These are phyloP conservation scores for Aplocera efformata DNA, from an alignment of 2,888 invertebrate genomes.

Conservation along the genomic window DNA sequence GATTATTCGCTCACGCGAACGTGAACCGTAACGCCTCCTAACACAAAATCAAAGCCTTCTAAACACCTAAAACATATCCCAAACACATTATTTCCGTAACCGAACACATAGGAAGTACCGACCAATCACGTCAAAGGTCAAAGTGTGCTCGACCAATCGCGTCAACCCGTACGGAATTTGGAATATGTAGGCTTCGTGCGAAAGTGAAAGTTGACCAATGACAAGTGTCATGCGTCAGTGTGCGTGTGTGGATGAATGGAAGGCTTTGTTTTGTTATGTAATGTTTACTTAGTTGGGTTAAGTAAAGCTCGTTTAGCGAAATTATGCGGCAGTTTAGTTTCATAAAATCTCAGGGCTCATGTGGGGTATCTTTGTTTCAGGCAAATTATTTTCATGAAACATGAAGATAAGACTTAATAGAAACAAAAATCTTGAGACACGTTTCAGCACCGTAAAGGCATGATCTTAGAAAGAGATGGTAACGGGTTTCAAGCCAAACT, in stretches of 20 bases:
- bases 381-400: too few species aligned
- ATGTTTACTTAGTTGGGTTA: slow-evolving; percentile 7
- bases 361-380: too few species aligned
- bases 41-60: slow-evolving; percentile 28
- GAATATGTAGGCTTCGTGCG: slow-evolving; percentile 72
- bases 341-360: too few species aligned
- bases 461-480: too few species aligned
- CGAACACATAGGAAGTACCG: slow-evolving; percentile 27
- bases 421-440: too few species aligned
- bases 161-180: slow-evolving; percentile 51
- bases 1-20: slow-evolving; percentile 9
- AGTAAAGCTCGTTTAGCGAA: too few species aligned
- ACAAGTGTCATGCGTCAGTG: slow-evolving; percentile 48
- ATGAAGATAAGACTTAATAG: too few species aligned
- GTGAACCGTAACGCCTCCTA: slow-evolving; percentile 23
- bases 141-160: slow-evolving; percentile 57
- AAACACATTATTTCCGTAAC: slow-evolving; percentile 30
- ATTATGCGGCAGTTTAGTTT: too few species aligned
- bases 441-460: too few species aligned
- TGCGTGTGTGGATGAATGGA: slow-evolving; percentile 43
- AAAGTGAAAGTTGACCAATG: slow-evolving; percentile 75
- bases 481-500: too few species aligned
- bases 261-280: slow-evolving; percentile 25
- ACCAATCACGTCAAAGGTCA: slow-evolving; percentile 71
- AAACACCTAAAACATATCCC: slow-evolving; percentile 28